phyloP scores from a whole-genome alignment of 2,797 vertebrate genomes.

The Cichlasoma orientale region DNA sequence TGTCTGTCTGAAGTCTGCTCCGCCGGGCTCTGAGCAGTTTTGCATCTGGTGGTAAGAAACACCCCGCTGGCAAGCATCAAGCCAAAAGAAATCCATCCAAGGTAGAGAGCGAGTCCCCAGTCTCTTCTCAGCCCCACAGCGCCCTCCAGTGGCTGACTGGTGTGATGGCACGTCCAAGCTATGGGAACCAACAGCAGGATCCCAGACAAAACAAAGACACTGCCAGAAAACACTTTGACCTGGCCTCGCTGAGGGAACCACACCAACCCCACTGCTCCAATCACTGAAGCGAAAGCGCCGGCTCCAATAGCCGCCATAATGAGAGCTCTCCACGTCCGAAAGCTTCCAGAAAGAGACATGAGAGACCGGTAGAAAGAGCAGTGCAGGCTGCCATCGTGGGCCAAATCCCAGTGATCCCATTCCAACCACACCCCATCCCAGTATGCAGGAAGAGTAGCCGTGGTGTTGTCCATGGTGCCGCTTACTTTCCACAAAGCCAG shows the following conservation, averaged over 20 bases:
- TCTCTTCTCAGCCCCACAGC: slow-evolving; percentile 82
- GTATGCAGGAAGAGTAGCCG: slow-evolving; percentile 88
- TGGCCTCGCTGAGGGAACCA: slow-evolving; percentile 78
- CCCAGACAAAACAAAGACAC: slow-evolving; percentile 83
- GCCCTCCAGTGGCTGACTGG: slow-evolving; percentile 87
- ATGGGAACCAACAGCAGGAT: slow-evolving; percentile 86
- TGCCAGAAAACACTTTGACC: slow-evolving; percentile 84
- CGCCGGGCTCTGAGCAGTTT: slow-evolving; percentile 21
- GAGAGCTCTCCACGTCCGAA: slow-evolving; percentile 88
- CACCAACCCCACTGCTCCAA: slow-evolving; percentile 80
- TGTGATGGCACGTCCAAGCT: slow-evolving; percentile 90
- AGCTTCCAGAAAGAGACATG: slow-evolving; percentile 87
- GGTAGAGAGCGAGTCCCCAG: slow-evolving; percentile 87
- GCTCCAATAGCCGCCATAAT: slow-evolving; percentile 81
- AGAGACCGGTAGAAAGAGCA: slow-evolving; percentile 91
- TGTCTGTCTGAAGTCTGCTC: neutral
- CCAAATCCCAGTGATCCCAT: slow-evolving; percentile 92
- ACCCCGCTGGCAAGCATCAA: slow-evolving; percentile 84
- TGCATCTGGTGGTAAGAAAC: slow-evolving; percentile 86
- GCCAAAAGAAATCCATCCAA: slow-evolving; percentile 87
- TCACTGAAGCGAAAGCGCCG: slow-evolving; percentile 79
- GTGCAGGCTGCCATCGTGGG: slow-evolving; percentile 92
- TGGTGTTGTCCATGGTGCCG: slow-evolving; percentile 87
- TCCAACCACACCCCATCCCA: slow-evolving; percentile 97
- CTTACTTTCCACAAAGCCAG: slow-evolving; percentile 92